phyloP scores from a whole-genome alignment of 2,797 vertebrate species.

The Thamnophis elegans region DNA sequence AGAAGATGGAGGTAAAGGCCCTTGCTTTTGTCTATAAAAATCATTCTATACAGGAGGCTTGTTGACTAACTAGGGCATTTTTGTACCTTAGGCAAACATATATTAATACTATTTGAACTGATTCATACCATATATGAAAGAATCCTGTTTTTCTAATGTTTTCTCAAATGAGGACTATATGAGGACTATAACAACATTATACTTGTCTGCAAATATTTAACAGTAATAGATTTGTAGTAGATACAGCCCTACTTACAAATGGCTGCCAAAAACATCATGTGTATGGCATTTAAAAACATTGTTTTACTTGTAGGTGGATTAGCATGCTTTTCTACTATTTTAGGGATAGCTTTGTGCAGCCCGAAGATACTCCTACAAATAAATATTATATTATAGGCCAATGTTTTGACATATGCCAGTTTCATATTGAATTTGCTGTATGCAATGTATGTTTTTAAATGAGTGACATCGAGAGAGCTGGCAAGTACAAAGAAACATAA shows the following conservation, averaged over 20 bases:
- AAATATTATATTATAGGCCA: background rate
- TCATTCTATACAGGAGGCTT: background rate
- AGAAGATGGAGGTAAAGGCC: slow-evolving; percentile 88
- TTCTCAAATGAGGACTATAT: background rate
- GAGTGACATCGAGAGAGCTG: background rate
- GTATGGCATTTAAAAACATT: background rate
- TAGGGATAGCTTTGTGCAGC: background rate
- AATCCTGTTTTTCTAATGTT: background rate
- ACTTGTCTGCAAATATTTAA: background rate
- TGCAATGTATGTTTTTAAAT: background rate
- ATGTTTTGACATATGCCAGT: background rate
- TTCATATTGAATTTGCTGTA: background rate
- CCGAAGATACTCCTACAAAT: background rate
- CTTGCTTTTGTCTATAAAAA: background rate
- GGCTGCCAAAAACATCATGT: background rate
- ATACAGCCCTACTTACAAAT: background rate
- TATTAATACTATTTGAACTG: background rate
- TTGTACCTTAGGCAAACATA: background rate
- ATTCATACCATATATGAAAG: background rate
- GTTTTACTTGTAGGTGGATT: background rate
- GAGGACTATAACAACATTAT: background rate
- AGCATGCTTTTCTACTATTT: background rate
- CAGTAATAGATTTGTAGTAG: background rate
- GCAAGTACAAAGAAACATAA: background rate
- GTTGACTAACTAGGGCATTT: background rate